Percentiles rank a stretch among this genome's conserved stretches.
phyloP scores from a whole-genome alignment of 2,113 vertebrate genomes.

The Verasper variegatus region DNA sequence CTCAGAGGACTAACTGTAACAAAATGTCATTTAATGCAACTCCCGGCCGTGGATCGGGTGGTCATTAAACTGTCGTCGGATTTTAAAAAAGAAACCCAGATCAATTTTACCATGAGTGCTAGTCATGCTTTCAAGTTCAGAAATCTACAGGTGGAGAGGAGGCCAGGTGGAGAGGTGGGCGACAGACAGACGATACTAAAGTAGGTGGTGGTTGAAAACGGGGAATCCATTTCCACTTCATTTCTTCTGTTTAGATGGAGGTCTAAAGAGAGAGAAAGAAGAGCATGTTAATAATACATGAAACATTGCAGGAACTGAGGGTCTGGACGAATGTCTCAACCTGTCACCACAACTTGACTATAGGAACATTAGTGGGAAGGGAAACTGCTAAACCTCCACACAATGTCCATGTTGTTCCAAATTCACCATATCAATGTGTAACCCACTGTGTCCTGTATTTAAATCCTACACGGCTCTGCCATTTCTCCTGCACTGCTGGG shows the following conservation, averaged over 20 bases:
- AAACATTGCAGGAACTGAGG: neutral
- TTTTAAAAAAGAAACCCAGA: neutral
- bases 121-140: neutral
- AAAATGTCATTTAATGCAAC: neutral
- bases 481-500: neutral
- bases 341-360: neutral
- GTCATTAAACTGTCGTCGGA: neutral
- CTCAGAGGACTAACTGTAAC: neutral
- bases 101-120: neutral
- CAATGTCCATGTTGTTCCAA: too few species aligned
- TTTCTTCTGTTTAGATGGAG: slow-evolving; percentile 88
- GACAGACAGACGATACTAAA: neutral
- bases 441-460: too few species aligned
- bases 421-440: too few species aligned
- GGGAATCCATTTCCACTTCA: slow-evolving; percentile 42
- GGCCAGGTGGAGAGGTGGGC: neutral
- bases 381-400: too few species aligned
- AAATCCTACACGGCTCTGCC: too few species aligned
- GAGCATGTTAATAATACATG: neutral
- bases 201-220: neutral
- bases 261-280: slow-evolving; percentile 71
- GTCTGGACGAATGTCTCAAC: neutral
- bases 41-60: neutral
- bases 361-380: too few species aligned
- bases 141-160: neutral